Percentiles rank a stretch among this genome's conserved stretches.
Evolutionary conservation across 92 coral and sea anemone genomes (phyloP).

Genomic region (Porites lobata): DNA sequence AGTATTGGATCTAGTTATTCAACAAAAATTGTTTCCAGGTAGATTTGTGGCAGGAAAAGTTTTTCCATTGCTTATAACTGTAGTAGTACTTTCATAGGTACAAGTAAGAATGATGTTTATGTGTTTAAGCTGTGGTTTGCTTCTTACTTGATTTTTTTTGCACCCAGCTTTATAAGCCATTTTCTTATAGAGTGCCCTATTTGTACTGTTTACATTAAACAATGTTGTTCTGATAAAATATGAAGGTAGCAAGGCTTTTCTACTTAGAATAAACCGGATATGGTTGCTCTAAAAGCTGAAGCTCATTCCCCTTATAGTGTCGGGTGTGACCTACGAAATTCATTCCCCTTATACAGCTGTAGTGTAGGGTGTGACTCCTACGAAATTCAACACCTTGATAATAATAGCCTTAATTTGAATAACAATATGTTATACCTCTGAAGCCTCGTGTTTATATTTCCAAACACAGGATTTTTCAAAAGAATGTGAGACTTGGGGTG

Average conservation of each 20-base stretch:
- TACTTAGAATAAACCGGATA: too few relatives aligned
- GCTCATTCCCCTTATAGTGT: too few relatives aligned
- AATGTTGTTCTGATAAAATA: too few relatives aligned
- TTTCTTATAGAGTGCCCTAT: too few relatives aligned
- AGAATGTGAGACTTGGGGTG: not conserved
- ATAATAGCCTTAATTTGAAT: not conserved
- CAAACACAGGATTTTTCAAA: not conserved
- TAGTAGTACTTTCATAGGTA: not conserved
- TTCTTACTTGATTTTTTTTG: too few relatives aligned
- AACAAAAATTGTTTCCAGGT: not conserved
- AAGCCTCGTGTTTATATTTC: not conserved
- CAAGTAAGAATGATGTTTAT: not conserved
- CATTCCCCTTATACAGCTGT: too few relatives aligned
- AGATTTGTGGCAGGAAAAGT: too few relatives aligned
- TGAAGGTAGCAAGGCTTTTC: too few relatives aligned
- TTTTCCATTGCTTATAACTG: too few relatives aligned
- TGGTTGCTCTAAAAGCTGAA: too few relatives aligned
- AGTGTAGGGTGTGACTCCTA: constrained; percentile 2
- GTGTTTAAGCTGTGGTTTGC: not conserved
- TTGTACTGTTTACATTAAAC: too few relatives aligned
- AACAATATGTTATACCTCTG: not conserved
- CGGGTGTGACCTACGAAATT: too few relatives aligned
- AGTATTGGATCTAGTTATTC: not conserved
- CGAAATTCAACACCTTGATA: constrained; percentile 1
- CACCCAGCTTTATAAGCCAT: not conserved